Base-by-base conservation (phyloP, 2,797 vertebrate genomes). In the Mus caroli region DNA sequence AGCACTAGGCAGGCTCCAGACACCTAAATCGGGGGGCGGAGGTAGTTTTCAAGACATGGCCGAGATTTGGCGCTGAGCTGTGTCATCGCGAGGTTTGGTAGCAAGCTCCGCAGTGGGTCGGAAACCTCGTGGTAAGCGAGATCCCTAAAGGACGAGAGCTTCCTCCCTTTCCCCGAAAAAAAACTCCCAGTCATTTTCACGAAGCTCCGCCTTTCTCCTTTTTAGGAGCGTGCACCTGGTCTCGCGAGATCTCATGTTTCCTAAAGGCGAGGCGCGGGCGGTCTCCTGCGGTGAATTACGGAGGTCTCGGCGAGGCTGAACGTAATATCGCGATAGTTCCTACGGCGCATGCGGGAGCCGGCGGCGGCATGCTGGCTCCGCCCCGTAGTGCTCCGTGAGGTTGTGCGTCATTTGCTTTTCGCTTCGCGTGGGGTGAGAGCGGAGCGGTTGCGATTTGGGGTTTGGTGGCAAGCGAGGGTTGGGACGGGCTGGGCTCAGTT, bases 11-110 rank as follows among this genome's bases (percentile, higher is more conserved):
- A 85, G 90, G 94, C 60, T 97, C 80, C 92, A 96, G 97, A 97
- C 97, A 97, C 93, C 97, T 97, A 97, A 95, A 96, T 98, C 83
- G 96, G 96, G 96, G 96, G 97, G 97, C 91, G 97, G 97, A 96
- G 97, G 97, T 96, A 97, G 97, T 97, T 97, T 97, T 97, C 96
- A 97, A 97, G 97, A 97, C 96, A 97, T 97, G 96, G 97, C 97
- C 97, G 97, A 97, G 97, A 97, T 97, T 98, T 98, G 97, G 97
- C 97, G 97, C 96, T 98, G 96, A 98, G 97, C 97, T 97, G 93
- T 97, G 96, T 98, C 96, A 98, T 98, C 97, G 97, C 97, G 97
- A 97, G 93, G 95, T 97, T 98, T 98, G 94, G 93, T 94, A 97
- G 67, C 73, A 56, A 96, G 97, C 97, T 97, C 97, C 96, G 97